phyloP scores from a whole-genome alignment of 1,140 invertebrate species.

The Meteorus sp. region DNA sequence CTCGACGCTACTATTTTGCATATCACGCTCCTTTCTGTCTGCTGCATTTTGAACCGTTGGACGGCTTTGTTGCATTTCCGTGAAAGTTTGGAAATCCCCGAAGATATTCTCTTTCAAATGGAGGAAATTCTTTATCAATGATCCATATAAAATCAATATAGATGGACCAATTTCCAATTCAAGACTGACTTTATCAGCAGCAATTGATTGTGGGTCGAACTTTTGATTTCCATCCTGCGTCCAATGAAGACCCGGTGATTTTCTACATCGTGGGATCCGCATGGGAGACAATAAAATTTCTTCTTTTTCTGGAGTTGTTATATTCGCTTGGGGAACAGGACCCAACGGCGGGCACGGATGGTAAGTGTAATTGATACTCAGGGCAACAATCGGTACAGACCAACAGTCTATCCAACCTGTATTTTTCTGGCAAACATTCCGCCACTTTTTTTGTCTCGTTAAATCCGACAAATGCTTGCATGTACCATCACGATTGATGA shows the following conservation, averaged over 20 bases:
- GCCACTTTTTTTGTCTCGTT: constrained; percentile 76
- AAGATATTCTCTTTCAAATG: constrained; percentile 95
- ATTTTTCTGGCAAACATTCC: constrained; percentile 79
- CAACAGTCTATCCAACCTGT: constrained; percentile 94
- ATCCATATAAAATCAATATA: constrained; percentile 85
- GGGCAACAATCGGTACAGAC: constrained; percentile 89
- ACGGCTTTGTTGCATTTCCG: constrained; percentile 79
- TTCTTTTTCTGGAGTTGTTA: constrained; percentile 92
- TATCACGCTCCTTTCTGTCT: constrained; percentile 55
- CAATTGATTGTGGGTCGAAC: constrained; percentile 84
- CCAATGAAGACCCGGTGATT: constrained; percentile 72
- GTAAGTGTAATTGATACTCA: constrained; percentile 89
- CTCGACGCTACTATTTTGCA: constrained; percentile 54
- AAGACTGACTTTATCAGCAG: constrained; percentile 84
- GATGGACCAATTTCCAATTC: constrained; percentile 94
- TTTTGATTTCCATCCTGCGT: constrained; percentile 66
- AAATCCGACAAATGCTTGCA: constrained; percentile 61
- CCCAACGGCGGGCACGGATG: constrained; percentile 87
- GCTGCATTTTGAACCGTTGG: constrained; percentile 38
- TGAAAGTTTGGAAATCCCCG: constrained; percentile 91
- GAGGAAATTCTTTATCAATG: constrained; percentile 84
- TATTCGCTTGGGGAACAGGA: constrained; percentile 83
- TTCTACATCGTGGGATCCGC: constrained; percentile 78
- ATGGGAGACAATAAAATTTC: constrained; percentile 89
- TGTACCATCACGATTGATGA: constrained; percentile 76